Conservation (phyloP, 2,888 invertebrate genomes). For the Machimus atricapillus region DNA sequence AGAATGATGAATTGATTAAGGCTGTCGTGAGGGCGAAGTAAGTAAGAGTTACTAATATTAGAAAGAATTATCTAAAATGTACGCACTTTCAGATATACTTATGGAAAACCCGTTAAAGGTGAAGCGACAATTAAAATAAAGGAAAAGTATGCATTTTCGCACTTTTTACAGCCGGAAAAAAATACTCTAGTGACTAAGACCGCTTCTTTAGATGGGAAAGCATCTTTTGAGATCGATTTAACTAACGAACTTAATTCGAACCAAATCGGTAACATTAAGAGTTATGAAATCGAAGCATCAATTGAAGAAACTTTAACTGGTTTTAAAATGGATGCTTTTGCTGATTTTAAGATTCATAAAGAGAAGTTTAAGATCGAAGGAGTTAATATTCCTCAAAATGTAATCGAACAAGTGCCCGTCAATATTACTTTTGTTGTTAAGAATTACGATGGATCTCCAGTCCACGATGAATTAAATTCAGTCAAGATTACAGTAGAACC, state of each 20-base stretch:
- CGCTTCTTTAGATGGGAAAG: slow-evolving; percentile 69
- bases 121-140: slow-evolving; percentile 82
- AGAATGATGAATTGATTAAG: slow-evolving; percentile 76
- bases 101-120: slow-evolving; percentile 86
- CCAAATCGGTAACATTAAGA: slow-evolving; percentile 58
- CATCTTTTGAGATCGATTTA: slow-evolving; percentile 75
- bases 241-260: slow-evolving; percentile 73
- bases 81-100: slow-evolving; percentile 71
- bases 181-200: slow-evolving; percentile 66
- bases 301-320: slow-evolving; percentile 85
- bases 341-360: slow-evolving; percentile 77
- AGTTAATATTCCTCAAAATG: slow-evolving; percentile 82
- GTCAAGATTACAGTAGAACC: slow-evolving; percentile 62
- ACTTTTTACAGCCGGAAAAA: background rate
- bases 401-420: slow-evolving; percentile 87
- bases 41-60: slow-evolving; percentile 52
- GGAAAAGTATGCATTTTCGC: slow-evolving; percentile 10
- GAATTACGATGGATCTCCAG: slow-evolving; percentile 74
- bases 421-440: slow-evolving; percentile 68
- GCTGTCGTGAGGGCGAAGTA: slow-evolving; percentile 83
- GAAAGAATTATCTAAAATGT: background rate
- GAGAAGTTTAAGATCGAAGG: slow-evolving; percentile 78
- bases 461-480: slow-evolving; percentile 67
- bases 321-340: slow-evolving; percentile 81
- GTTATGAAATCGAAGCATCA: slow-evolving; percentile 70